These are phyloP conservation scores for Synanthedon myopaeformis DNA, from an alignment of 2,888 invertebrate species.

Conservation along the genomic window DNA sequence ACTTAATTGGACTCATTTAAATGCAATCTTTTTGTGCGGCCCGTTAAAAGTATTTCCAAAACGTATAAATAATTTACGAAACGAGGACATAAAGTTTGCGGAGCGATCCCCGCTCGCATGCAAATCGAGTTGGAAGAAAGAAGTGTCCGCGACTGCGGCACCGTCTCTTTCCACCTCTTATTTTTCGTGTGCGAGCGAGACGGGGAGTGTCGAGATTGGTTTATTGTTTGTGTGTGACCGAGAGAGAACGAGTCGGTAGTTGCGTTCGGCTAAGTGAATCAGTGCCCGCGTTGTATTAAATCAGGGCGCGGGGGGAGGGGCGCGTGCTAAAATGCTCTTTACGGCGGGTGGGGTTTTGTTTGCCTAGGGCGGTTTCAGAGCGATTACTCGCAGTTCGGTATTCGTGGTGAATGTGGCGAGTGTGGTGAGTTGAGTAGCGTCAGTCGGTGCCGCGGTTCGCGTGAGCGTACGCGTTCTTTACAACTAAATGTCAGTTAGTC, in stretches of 20 bases:
- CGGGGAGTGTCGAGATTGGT: conserved; percentile 20
- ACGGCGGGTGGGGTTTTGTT: conserved; percentile 67
- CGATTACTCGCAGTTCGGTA: conserved; percentile 38
- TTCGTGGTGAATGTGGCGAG: conserved; percentile 22
- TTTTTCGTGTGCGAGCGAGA: conserved; percentile 19
- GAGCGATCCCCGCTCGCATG: conserved; percentile 62
- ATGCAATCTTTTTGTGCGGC: conserved; percentile 56
- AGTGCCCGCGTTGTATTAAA: conserved; percentile 70
- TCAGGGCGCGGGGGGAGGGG: conserved; percentile 60
- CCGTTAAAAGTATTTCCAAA: conserved; percentile 66
- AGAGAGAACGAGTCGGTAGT: conserved; percentile 53
- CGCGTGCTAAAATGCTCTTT: conserved; percentile 65
- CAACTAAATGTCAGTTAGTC: conserved; percentile 2
- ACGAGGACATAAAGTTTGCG: conserved; percentile 69
- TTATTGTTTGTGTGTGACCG: conserved; percentile 30
- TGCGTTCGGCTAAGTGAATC: conserved; percentile 69
- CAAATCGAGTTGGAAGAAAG: conserved; percentile 67
- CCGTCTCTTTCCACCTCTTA: conserved; percentile 44
- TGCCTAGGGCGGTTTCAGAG: conserved; percentile 62
- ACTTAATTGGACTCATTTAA: conserved; percentile 54
- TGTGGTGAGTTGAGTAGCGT: conserved; percentile 17
- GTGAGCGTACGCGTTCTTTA: conserved; percentile 36
- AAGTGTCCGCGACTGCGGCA: conserved; percentile 49
- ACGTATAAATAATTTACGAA: conserved; percentile 68
- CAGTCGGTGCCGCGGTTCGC: conserved; percentile 34